These are phyloP conservation scores for Platalea minor DNA, from an alignment of 2,797 vertebrate species.

Conservation along the genomic window DNA sequence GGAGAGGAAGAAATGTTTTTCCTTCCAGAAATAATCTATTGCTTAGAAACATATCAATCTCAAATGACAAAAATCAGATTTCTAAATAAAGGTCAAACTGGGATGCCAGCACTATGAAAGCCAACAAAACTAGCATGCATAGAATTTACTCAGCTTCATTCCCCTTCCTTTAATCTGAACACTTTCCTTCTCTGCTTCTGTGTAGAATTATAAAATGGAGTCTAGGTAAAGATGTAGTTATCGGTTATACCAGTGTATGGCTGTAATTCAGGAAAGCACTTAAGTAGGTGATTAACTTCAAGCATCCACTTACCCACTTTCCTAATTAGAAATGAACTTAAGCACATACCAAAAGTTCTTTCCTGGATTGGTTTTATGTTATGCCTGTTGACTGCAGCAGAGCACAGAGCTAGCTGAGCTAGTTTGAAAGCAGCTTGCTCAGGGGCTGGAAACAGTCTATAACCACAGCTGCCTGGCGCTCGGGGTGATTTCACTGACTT, in stretches of 20 bases:
- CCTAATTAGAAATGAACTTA: conserved; percentile 40
- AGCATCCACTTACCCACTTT: conserved; percentile 40
- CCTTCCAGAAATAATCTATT: background rate
- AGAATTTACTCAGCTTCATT: background rate
- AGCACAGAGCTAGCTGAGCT: background rate
- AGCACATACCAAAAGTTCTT: conserved; percentile 36
- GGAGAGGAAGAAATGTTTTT: conserved; percentile 3
- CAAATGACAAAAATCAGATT: background rate
- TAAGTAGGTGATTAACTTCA: conserved; percentile 50
- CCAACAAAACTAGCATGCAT: background rate
- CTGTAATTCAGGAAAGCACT: conserved; percentile 58
- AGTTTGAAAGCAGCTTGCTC: background rate
- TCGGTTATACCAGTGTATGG: background rate
- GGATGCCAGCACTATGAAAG: background rate
- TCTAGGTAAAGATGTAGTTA: background rate
- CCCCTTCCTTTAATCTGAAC: background rate
- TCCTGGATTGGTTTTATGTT: background rate
- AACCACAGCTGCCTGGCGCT: background rate
- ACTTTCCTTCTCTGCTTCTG: background rate
- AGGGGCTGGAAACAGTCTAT: background rate
- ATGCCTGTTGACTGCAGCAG: background rate
- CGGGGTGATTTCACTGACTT: background rate
- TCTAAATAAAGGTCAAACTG: conserved; percentile 10
- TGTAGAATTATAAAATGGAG: background rate
- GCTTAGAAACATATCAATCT: background rate